Conservation (phyloP, 2,113 vertebrate genomes). For the Ptyas mucosa region DNA sequence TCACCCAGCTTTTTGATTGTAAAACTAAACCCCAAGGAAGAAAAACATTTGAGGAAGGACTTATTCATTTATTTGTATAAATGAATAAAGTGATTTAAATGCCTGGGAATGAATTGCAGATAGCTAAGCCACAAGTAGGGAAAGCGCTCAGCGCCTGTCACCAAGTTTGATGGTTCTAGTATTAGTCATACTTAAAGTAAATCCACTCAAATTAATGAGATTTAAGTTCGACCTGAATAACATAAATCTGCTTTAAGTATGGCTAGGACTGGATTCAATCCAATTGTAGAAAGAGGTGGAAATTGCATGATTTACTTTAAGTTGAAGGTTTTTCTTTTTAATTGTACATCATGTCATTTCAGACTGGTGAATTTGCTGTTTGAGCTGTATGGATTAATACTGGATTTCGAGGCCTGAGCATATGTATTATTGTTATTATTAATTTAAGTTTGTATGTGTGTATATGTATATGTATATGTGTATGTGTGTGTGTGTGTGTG, state of each 20-base stretch:
- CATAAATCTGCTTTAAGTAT: background rate
- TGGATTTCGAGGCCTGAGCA: background rate
- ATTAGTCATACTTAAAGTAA: background rate
- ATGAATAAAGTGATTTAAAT: background rate
- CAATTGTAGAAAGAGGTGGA: background rate
- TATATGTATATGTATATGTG: too few relatives aligned
- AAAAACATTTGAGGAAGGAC: background rate
- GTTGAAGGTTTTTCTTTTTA: background rate
- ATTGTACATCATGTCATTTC: background rate
- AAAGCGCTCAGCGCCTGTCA: background rate
- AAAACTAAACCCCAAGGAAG: background rate
- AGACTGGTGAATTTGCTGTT: background rate
- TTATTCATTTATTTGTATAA: background rate
- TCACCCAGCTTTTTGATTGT: background rate
- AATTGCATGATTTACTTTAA: background rate
- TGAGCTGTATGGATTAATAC: background rate
- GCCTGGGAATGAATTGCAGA: background rate
- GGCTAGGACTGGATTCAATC: background rate
- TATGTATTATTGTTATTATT: background rate
- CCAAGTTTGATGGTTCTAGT: background rate
- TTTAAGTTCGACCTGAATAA: background rate
- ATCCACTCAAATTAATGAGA: background rate
- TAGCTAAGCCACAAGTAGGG: background rate
- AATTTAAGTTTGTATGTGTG: background rate
- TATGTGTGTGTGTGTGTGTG: too few relatives aligned